Base-by-base conservation (phyloP, 1,140 invertebrate genomes). In the Saccostrea glomerata region DNA sequence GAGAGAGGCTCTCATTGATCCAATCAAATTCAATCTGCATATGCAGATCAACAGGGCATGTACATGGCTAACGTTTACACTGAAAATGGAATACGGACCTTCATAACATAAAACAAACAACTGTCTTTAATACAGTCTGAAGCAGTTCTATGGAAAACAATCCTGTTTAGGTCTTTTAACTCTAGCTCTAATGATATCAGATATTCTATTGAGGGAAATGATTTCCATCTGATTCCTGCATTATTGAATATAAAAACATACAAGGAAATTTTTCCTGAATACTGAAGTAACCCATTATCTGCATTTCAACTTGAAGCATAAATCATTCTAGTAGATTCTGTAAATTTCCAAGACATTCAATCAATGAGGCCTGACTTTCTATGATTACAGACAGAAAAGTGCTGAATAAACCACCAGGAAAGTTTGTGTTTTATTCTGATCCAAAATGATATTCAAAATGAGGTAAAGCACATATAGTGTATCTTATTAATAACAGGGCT, bases 1-100 rank as follows among this genome's bases (percentile, higher is more conserved):
- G 25, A 77, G 25, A 77, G 70, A 36, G 25, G 70, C 70, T 77
- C 70, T 36, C 70, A 77, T 77, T 77, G 70, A 77, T 77, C 70
- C 70, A 15, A 36, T 36, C 6, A 12, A 77, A 77, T 36, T 36
- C 58, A 15, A 77, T 77, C 25, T 77, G 70, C 70, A 77, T 77
- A 77, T 77, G 70, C 25, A 77, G 23, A 77, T 30, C 70, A 36
- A 17, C 58, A 20, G 58, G 58, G n/a, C 15, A 17, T 20, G 9
- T 20, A 66, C 9, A 47, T 23, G 60, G 20, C 60, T 66, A n/a
- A 66, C 60, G 23, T 66, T 17, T 77, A 36, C 5, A 13, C 70
- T 30, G 30, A 47, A 47, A 77, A 77, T 77, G 70, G 30, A 25
- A 77, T 23, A 77, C 12, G 70, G 70, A 25, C 70, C 58, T 30